These are phyloP conservation scores for Lochmaea crataegi DNA, from an alignment of 2,888 invertebrate genomes.

Conservation along the genomic window DNA sequence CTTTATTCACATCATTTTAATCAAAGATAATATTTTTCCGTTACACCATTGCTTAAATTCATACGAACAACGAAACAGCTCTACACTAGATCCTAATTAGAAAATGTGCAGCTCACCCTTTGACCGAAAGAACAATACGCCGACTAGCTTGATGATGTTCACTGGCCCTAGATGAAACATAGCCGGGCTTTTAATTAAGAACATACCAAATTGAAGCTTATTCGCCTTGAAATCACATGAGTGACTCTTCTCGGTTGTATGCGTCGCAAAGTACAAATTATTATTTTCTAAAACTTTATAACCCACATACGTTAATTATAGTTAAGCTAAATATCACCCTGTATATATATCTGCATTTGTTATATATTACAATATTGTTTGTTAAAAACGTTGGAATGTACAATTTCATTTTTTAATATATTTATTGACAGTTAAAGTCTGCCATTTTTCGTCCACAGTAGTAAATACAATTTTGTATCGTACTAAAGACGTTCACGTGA, in stretches of 20 bases:
- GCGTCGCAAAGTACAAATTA: not conserved
- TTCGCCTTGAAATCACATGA: conserved; percentile 53
- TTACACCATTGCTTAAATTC: not conserved
- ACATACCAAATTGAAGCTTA: conserved; percentile 49
- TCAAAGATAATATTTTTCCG: not conserved
- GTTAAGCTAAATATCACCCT: not conserved
- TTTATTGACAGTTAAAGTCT: too few relatives aligned
- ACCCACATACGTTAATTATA: not conserved
- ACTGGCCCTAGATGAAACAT: conserved; percentile 59
- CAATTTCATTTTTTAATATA: too few relatives aligned
- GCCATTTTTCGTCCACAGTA: too few relatives aligned
- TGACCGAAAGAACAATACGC: conserved; percentile 56
- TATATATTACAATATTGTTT: too few relatives aligned
- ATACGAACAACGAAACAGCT: conserved; percentile 6
- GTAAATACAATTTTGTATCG: too few relatives aligned
- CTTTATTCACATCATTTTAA: not conserved
- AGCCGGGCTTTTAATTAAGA: conserved; percentile 61
- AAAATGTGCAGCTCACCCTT: conserved; percentile 57
- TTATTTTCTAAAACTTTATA: not conserved
- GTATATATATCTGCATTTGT: too few relatives aligned
- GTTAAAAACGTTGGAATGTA: too few relatives aligned
- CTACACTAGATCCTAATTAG: conserved; percentile 60
- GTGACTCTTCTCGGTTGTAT: conserved; percentile 41
- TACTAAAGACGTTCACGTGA: too few relatives aligned
- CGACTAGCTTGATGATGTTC: conserved; percentile 49